Evolutionary conservation across 2,113 vertebrate genomes (phyloP).

Genomic region (Grantiella picta): DNA sequence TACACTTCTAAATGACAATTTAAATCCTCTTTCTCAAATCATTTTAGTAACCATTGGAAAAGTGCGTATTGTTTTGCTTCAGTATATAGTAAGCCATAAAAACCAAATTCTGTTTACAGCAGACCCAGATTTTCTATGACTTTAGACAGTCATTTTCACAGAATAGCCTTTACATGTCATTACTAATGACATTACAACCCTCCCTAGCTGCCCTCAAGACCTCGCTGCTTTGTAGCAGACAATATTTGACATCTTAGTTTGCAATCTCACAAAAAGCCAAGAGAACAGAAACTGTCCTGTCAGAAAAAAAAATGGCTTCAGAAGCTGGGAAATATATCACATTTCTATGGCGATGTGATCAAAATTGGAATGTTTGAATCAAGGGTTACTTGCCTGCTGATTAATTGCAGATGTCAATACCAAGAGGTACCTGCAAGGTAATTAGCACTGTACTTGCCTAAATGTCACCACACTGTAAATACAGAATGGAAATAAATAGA

Average conservation of each 20-base stretch:
- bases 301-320: neutral
- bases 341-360: neutral
- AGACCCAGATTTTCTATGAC: neutral
- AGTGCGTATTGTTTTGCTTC: neutral
- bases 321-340: neutral
- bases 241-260: slow-evolving; percentile 13
- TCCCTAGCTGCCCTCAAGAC: neutral
- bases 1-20: neutral
- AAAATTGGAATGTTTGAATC: neutral
- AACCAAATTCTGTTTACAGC: neutral
- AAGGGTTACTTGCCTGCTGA: neutral
- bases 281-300: neutral
- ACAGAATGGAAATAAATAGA: slow-evolving; percentile 42
- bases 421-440: slow-evolving; percentile 37
- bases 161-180: neutral
- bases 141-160: neutral
- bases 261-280: neutral
- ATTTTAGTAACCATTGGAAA: neutral
- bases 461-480: slow-evolving; percentile 36
- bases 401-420: slow-evolving; percentile 13
- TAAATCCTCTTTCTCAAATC: neutral
- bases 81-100: neutral
- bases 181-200: neutral
- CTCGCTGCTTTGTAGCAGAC: neutral
- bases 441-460: slow-evolving; percentile 15